Evolutionary conservation across 2,888 invertebrate genomes (phyloP).

Genomic region (Nemotelus nigrinus): DNA sequence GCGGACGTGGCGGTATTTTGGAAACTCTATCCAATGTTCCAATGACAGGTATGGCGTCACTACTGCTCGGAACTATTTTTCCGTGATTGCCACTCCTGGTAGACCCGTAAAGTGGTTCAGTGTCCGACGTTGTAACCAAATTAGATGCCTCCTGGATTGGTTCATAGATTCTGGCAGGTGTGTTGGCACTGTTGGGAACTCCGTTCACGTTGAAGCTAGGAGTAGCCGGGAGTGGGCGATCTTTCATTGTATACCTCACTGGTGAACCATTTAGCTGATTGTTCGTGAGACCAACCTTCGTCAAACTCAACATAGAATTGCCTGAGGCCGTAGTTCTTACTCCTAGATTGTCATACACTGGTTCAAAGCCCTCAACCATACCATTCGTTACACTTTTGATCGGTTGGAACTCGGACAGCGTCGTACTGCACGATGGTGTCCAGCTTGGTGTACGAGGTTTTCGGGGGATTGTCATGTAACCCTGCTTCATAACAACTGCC

Average conservation of each 20-base stretch:
- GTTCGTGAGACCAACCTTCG: conserved; percentile 69
- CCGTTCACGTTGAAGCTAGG: conserved; percentile 62
- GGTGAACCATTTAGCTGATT: conserved; percentile 59
- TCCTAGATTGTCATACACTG: conserved; percentile 87
- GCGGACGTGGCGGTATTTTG: conserved; percentile 85
- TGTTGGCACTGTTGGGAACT: conserved; percentile 56
- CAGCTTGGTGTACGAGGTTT: conserved; percentile 85
- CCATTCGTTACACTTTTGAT: conserved; percentile 55
- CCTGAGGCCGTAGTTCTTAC: conserved; percentile 86
- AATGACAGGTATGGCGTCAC: neutral
- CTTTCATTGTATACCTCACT: conserved; percentile 69
- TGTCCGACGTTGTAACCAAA: conserved; percentile 57
- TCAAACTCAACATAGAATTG: conserved; percentile 80
- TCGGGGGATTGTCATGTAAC: conserved; percentile 87
- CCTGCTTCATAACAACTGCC: conserved; percentile 70
- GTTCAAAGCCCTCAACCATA: conserved; percentile 67
- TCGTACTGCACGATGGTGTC: conserved; percentile 72
- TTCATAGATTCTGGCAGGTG: conserved; percentile 61
- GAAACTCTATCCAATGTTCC: conserved; percentile 59
- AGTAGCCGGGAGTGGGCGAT: conserved; percentile 73
- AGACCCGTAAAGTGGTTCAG: conserved; percentile 61
- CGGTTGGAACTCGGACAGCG: conserved; percentile 64
- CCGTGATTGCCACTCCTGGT: conserved; percentile 57
- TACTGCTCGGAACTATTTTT: conserved; percentile 58
- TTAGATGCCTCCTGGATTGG: conserved; percentile 62